Base-by-base conservation (phyloP, 2,797 vertebrate species). In the Lagodon rhomboides region DNA sequence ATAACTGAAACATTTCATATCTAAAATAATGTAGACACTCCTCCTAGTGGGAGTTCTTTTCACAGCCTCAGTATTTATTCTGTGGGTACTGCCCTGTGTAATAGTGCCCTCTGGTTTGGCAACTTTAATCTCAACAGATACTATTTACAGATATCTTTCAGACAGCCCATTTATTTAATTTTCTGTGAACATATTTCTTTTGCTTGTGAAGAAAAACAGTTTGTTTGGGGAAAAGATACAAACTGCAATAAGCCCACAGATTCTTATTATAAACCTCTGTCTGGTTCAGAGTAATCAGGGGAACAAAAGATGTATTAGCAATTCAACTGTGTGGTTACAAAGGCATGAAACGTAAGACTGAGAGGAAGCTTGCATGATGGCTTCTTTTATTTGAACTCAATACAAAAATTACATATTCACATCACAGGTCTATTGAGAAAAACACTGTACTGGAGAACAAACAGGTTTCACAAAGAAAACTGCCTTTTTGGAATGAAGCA, bases 401-500 rank as follows among this genome's bases (percentile, higher is more conserved):
- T 86, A 86, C 16, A 88, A 88, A 88, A 87, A 75, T 58, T 17
- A 85, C 61, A 86, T 79, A 87, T 86, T 83, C 77, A 89, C 71
- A 89, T 84, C 54, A 81, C 61, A 79, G 16, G 38, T 73, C 41
- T 68, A 60, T n/a, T 38, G 6, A 77, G 5, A 74, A 85, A 85
- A 84, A 87, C 71, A 84, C 74, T 82, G 71, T 41, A 78, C 6
- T 71, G 38, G 51, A 71, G 25, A 73, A 81, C 13, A 86, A 86
- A 75, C 20, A 69, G 15, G 13, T 77, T 85, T 79, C 41, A 70
- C 38, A 86, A 82, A 63, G 23, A 89, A 88, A 86, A 85, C 70
- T 54, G 71, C 70, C 78, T 75, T 87, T 90, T 92, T 87, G 88
- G 86, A 91, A 89, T 88, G 73, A 88, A 83, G 87, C 87, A 87